phyloP scores from a whole-genome alignment of 2,888 invertebrate species.

The Augiades crinisus region DNA sequence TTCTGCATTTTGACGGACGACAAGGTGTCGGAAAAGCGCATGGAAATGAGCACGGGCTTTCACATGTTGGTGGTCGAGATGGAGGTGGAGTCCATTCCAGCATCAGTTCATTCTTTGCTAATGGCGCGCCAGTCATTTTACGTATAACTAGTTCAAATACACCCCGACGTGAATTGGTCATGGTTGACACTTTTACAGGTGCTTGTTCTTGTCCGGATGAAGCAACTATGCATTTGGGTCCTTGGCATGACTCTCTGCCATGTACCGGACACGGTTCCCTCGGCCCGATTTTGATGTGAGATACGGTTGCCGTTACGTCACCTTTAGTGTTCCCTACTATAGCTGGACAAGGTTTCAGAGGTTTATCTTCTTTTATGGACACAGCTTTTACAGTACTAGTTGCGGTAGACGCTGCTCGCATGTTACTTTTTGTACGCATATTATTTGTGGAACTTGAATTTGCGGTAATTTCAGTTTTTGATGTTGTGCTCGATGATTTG shows the following conservation, averaged over 20 bases:
- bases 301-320: constrained; percentile 59
- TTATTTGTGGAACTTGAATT: too few relatives aligned
- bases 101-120: constrained; percentile 70
- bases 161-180: constrained; percentile 63
- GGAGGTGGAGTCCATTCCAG: constrained; percentile 73
- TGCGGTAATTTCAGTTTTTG: too few relatives aligned
- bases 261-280: constrained; percentile 55
- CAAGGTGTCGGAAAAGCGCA: constrained; percentile 38
- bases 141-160: constrained; percentile 71
- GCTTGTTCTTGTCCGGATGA: constrained; percentile 47
- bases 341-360: constrained; percentile 44
- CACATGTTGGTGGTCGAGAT: constrained; percentile 44
- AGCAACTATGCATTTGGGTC: constrained; percentile 55
- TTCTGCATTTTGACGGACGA: constrained; percentile 54
- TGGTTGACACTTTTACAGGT: constrained; percentile 59
- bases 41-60: constrained; percentile 39
- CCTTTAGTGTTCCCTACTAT: constrained; percentile 40
- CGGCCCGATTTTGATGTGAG: constrained; percentile 64
- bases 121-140: constrained; percentile 61
- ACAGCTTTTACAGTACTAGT: constrained; percentile 48
- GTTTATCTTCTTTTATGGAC: constrained; percentile 50
- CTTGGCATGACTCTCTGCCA: constrained; percentile 57
- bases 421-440: too few relatives aligned
- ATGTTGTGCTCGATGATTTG: constrained; percentile 31
- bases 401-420: constrained; percentile 37